Conservation (phyloP, 2,797 vertebrate species). For the Botia almorhae region DNA sequence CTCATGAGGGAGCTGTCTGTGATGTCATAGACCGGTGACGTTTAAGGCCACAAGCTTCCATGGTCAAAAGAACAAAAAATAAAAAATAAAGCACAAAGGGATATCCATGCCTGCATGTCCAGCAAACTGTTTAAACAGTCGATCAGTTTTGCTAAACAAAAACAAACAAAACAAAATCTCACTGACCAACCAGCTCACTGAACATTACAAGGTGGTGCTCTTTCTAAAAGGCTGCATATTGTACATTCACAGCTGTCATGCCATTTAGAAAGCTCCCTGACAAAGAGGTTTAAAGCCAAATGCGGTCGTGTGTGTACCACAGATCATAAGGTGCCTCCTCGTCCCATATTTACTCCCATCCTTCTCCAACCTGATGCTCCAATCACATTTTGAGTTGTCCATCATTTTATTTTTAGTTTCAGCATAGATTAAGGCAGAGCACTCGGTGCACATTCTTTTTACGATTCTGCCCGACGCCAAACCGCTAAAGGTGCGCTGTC, state of each 20-base stretch:
- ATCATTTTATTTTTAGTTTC: conserved; percentile 28
- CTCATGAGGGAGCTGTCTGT: conserved; percentile 53
- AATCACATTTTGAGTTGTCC: conserved; percentile 52
- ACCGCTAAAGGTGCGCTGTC: conserved; percentile 57
- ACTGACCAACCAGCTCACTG: conserved; percentile 59
- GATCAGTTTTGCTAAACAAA: conserved; percentile 58
- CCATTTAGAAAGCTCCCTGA: conserved; percentile 75
- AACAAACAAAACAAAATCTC: conserved; percentile 60
- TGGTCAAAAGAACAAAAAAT: conserved; percentile 55
- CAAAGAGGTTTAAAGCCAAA: conserved; percentile 77
- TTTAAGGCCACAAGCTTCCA: conserved; percentile 81
- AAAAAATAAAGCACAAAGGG: conserved; percentile 72
- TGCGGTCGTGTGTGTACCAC: conserved; percentile 67
- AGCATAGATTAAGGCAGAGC: conserved; percentile 67
- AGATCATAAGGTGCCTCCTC: conserved; percentile 69
- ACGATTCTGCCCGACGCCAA: conserved; percentile 19
- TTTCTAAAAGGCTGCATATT: conserved; percentile 77
- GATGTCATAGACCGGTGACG: conserved; percentile 70
- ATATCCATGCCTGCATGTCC: conserved; percentile 68
- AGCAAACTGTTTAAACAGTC: conserved; percentile 57
- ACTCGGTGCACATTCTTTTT: conserved; percentile 65
- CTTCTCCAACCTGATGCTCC: not conserved
- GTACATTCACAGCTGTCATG: conserved; percentile 83
- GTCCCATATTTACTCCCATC: conserved; percentile 3
- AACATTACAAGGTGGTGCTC: conserved; percentile 65